Base-by-base conservation (phyloP, 2,888 invertebrate genomes). In the Lasioglossum vierecki region DNA sequence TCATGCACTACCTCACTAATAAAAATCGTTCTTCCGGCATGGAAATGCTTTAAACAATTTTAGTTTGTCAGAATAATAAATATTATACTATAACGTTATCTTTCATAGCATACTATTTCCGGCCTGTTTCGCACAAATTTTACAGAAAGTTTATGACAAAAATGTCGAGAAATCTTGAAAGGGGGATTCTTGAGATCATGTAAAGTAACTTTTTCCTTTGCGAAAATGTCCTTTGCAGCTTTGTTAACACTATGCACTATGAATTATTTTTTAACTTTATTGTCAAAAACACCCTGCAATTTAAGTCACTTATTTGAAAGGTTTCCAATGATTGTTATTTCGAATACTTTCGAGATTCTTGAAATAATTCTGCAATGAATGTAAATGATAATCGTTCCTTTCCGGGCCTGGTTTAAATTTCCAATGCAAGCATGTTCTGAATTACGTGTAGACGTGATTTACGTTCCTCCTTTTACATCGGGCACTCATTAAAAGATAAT, bases 401-500 rank as follows among this genome's bases (percentile, higher is more conserved):
- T n/a, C 13, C 70, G 6, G 66, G 22, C 11, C 30, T 0, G 30
- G 15, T 30, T 26, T 9, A 49, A 53, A n/a, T 35, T 44, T 35
- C 60, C 39, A 18, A 39, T 11, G 26, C 44, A 26, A 73, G 30
- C 39, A 70, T 49, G 22, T 49, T 35, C 30, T 49, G 68, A 18
- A 44, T 49, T 79, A 22, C 41, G 30, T 39, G 18, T 13, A 41
- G 46, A 53, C 26, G 70, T 53, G 71, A 53, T 74, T 44, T 8
- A 46, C 46, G 72, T 46, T 39, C 18, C n/a, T 8, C 44, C 44
- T 30, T 44, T 79, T 70, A 18, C 49, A 30, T 75, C 35, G 9
- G 26, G 18, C 53, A 44, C 49, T 5, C 71, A 46, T 84, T 53
- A 72, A 63, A 49, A 79, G 84, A 79, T 79, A 75, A 84, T 84